Base-by-base conservation (phyloP, 1,140 invertebrate species). In the Drosophila tani region DNA sequence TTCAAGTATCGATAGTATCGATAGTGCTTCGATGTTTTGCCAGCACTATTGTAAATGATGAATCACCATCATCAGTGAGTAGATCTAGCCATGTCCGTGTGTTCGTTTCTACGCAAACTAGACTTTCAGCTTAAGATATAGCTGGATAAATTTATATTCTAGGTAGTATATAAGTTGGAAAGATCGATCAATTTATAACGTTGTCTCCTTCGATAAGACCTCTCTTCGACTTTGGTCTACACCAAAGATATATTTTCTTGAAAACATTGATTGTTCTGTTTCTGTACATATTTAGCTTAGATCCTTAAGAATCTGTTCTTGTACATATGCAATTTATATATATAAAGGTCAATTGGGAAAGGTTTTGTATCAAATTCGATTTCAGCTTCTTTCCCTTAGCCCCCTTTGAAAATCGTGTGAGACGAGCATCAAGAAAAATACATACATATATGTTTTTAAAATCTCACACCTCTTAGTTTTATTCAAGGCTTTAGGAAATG, bases 241-340 rank as follows among this genome's bases (percentile, higher is more conserved):
- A 11, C 29, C 56, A 60, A 60, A 46, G 64, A 70, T 38, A 40
- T 19, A 38, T 27, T 19, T 50, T 17, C 15, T 40, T 38, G 24
- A 43, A 32, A 14, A n/a, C 6, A n/a, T 43, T 47, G n/a, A 29
- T 69, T 47, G 9, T 38, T 63, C 17, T 65, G 12, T 53, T 58
- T 27, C 8, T 77, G 65, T 77, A 75, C 9, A 75, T 63, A 74
- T 41, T 59, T 43, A 43, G 27, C 24, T 2, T 77, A 62, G 17
- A 41, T 32, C 11, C 2, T 8, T 75, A 60, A 41, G 49, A n/a
- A 49, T 68, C 32, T 67, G 49, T 77, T 77, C 12, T 46, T 77
- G 63, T 77, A 68, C 49, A 68, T 68, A 59, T 53, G 55, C 15
- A 24, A 40, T 69, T 38, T 67, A 50, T 73, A 49, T 69, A 43